Conservation (phyloP, 2,797 vertebrate species). For the Hoplostethus mediterraneus region DNA sequence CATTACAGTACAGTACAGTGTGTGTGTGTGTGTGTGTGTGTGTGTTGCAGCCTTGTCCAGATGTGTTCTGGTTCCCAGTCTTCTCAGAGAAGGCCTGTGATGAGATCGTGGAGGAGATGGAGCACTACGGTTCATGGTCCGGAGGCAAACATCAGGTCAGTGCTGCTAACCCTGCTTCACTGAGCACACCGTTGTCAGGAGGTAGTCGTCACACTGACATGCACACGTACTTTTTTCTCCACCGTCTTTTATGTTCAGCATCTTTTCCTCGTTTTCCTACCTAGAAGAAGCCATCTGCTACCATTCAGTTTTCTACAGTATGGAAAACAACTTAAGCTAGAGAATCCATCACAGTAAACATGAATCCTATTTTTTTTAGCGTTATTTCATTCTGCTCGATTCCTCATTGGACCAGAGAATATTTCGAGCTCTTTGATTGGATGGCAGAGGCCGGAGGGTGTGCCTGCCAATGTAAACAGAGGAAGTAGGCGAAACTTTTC, state of each 20-base stretch:
- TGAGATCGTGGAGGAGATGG: constrained; percentile 97
- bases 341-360: too few species aligned
- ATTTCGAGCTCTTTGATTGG: too few species aligned
- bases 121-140: constrained; percentile 95
- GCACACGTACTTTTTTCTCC: neutral
- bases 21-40: constrained; percentile 22
- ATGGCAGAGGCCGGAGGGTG: too few species aligned
- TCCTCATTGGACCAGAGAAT: too few species aligned
- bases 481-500: too few species aligned
- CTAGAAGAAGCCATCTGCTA: constrained; percentile 12
- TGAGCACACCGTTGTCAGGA: constrained; percentile 23
- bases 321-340: too few species aligned
- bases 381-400: too few species aligned
- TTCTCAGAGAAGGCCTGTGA: constrained; percentile 93
- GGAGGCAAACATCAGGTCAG: constrained; percentile 94
- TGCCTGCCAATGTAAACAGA: too few species aligned
- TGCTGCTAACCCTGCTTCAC: constrained; percentile 35
- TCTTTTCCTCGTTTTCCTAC: constrained; percentile 11
- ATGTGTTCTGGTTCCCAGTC: constrained; percentile 99
- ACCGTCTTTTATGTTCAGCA: neutral
- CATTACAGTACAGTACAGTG: constrained; percentile 34
- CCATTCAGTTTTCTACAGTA: constrained; percentile 2
- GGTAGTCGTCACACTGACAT: constrained; percentile 7
- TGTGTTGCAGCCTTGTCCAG: constrained; percentile 92
- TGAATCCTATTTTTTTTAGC: neutral